A percentile compares a stretch with the other conserved stretches of the same genome.
Conservation (phyloP, 2,113 vertebrate species). For the Cisticola juncidis region DNA sequence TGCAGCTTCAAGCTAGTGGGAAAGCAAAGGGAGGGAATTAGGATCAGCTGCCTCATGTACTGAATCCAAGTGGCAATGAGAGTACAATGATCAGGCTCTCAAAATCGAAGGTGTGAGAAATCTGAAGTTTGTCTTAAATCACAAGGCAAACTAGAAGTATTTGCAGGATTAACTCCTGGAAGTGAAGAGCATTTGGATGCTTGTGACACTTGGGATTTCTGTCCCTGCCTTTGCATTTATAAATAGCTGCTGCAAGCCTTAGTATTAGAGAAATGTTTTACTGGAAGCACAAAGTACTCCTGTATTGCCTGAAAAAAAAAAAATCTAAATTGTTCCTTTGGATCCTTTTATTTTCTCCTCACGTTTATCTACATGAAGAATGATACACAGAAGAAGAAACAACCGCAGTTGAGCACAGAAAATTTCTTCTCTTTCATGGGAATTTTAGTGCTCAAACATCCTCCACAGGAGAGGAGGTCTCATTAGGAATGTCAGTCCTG, state of each 20-base stretch:
- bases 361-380: rapidly evolving
- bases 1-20: neutral
- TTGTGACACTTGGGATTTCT: neutral
- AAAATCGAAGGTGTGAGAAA: neutral
- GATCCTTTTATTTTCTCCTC: neutral
- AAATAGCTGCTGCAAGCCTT: neutral
- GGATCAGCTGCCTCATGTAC: neutral
- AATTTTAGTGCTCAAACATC: neutral
- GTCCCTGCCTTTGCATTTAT: neutral
- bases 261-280: neutral
- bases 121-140: neutral
- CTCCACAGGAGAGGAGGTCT: neutral
- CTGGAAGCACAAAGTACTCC: neutral
- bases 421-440: neutral
- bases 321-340: neutral
- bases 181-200: neutral
- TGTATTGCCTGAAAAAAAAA: neutral
- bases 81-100: neutral
- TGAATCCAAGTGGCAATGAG: neutral
- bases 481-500: neutral
- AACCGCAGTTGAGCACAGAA: neutral
- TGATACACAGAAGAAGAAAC: neutral
- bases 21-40: neutral
- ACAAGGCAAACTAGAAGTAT: neutral
- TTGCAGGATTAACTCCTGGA: neutral